Conservation (phyloP, 2,888 invertebrate species). For the Hartigia nigra region DNA sequence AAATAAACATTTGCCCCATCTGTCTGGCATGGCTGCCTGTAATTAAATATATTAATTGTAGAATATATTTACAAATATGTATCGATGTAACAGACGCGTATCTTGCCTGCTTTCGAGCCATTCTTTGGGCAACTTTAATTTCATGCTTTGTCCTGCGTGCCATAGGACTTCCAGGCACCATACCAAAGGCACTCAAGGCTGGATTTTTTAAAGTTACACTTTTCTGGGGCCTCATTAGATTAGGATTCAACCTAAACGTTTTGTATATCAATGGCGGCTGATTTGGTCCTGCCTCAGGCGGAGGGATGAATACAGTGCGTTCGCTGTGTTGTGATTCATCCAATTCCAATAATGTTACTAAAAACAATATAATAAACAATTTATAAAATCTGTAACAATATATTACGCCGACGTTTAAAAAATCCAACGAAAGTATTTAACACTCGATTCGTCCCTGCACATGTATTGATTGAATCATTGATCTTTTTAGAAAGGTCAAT, state of each 20-base stretch:
- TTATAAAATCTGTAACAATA: background rate
- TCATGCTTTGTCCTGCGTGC: conserved; percentile 95
- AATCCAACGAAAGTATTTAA: background rate
- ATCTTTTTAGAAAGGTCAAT: background rate
- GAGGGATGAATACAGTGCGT: conserved; percentile 93
- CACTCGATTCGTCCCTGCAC: background rate
- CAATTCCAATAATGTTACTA: conserved; percentile 77
- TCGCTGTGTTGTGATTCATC: conserved; percentile 84
- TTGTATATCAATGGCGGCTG: conserved; percentile 66
- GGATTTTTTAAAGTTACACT: conserved; percentile 57
- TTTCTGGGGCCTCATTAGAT: conserved; percentile 68
- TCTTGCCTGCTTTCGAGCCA: conserved; percentile 71
- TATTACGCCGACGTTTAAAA: background rate
- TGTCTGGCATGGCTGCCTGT: conserved; percentile 77
- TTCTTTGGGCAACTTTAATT: conserved; percentile 90
- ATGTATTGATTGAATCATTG: background rate
- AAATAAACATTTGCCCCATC: conserved; percentile 92
- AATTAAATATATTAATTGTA: conserved; percentile 9
- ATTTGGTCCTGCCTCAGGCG: conserved; percentile 81
- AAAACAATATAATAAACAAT: background rate
- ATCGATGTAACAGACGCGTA: background rate
- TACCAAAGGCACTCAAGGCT: conserved; percentile 59
- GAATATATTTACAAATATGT: background rate
- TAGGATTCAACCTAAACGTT: conserved; percentile 74
- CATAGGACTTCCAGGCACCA: conserved; percentile 87